A percentile compares a stretch with the other conserved stretches of the same genome.
These are phyloP conservation scores for Brachionus angularis DNA, from an alignment of 1,140 invertebrate species.

Conservation along the genomic window DNA sequence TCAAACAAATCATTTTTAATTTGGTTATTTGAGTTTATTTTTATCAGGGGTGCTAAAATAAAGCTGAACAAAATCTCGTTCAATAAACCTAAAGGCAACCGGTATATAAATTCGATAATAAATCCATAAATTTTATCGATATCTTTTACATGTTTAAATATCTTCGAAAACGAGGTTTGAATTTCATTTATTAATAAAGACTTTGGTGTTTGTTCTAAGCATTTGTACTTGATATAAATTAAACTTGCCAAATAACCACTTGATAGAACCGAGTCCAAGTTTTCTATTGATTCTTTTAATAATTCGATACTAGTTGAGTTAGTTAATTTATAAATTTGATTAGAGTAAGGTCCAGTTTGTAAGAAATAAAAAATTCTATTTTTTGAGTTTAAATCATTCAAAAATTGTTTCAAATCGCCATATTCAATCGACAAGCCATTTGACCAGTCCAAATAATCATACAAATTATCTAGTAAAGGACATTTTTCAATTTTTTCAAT, in stretches of 20 bases:
- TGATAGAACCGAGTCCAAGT: not conserved
- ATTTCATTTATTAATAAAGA: conserved; percentile 20
- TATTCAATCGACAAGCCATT: not conserved
- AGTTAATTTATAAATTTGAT: no score
- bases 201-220: not conserved
- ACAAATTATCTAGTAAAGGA: not conserved
- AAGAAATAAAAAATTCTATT: no score
- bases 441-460: conserved; percentile 5
- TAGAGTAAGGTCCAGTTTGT: no score
- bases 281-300: conserved; percentile 4
- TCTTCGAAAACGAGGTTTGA: conserved; percentile 9
- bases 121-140: not conserved
- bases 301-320: not conserved
- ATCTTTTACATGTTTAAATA: not conserved
- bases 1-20: not conserved
- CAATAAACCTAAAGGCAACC: not conserved
- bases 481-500: conserved; percentile 1
- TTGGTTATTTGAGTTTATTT: not conserved
- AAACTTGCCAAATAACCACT: not conserved
- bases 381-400: conserved; percentile 11
- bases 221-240: not conserved
- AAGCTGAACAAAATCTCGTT: not conserved
- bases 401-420: not conserved
- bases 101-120: not conserved
- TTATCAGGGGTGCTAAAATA: not conserved